Base-by-base conservation (phyloP, 2,888 invertebrate species). In the Ophion slaviceki region DNA sequence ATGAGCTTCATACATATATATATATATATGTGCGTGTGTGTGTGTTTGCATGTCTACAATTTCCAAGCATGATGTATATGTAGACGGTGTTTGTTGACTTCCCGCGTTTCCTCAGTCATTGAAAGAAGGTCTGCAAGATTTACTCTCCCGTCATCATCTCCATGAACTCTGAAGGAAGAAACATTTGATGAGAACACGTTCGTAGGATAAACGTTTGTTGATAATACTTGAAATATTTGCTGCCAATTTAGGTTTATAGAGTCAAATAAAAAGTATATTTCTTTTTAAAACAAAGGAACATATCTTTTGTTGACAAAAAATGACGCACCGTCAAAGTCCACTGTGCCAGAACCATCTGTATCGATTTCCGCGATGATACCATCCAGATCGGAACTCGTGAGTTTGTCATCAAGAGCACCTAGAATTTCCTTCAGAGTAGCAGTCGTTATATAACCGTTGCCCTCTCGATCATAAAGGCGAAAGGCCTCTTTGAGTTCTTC, bases 301-400 rank as follows among this genome's bases (percentile, higher is more conserved):
- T 17, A 6, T 64, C 11, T 64, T 20, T 40, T n/a, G 6, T 36
- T 40, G n/a, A 28, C 32, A 17, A 36, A 14, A 77, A 57, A 14
- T 72, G 24, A 61, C 36, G 90, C 94, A 99, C 99, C 99, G 95
- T 99, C 99, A 94, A 99, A 99, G 95, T 99, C 99, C 89, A 99
- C 99, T 88, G 99, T 99, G 93, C 99, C 99, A 88, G 99, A 99
- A 80, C 99, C 99, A 94, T 99, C 99, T 86, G 99, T 98, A 95
- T 99, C 99, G 92, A 99, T 99, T 95, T 99, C 99, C 91, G 97
- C 97, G 94, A 99, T 99, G 95, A 99, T 99, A 89, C 98, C 99
- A 93, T 99, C 99, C 89, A 99, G 96, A 94, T 99, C 99, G 75
- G 98, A 96, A 92, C 96, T 97, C 88, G 97, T 98, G 59, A 99